Evolutionary conservation across 2,888 invertebrate genomes (phyloP), one percentile per base, ranked within the genome.

Genomic region (Campopleginae sp.): DNA sequence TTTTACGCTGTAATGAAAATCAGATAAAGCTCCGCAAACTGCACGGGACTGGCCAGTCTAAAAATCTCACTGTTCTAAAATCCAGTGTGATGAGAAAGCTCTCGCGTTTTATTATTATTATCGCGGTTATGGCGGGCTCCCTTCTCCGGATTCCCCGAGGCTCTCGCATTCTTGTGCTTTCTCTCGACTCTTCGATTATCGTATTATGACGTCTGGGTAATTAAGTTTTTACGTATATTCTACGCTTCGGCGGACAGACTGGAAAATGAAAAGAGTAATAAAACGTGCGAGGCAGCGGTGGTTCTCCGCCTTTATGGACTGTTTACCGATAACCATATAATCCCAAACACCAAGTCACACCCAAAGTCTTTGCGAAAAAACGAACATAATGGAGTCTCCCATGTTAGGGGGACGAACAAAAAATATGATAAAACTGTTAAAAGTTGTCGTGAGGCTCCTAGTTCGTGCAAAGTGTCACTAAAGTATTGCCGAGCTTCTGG

Each of bases 161-260:
- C 58, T 33, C 14, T 14, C 58, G 33, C 71, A 54, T 71, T 23
- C 54, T 23, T 14, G 4, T 23, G 17, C 6, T 48, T 14, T 8
- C 77, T 33, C 33, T 27, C 68, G 27, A 70, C 48, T 14, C 65
- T 79, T 82, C 75, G 79, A 85, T 85, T 79, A 82, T 82, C 72
- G 71, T 61, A 48, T 66, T 72, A 66, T 72, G 82, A 79, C 70
- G 75, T 82, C 54, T 75, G 23, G 75, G 65, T 82, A 79, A 82
- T 85, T 79, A 82, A 75, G 63, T 72, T 81, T 85, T 82, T 75
- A 80, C 58, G 77, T 54, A 58, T 78, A 66, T 80, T 46, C 27
- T n/a, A 51, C 17, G 27, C 5, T 12, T n/a, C n/a, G n/a, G 4
- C 70, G 58, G 17, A 51, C 14, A 46, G 65, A 14, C 19, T 7